phyloP scores from a whole-genome alignment of 2,888 invertebrate genomes.

The Drosophila mimica region DNA sequence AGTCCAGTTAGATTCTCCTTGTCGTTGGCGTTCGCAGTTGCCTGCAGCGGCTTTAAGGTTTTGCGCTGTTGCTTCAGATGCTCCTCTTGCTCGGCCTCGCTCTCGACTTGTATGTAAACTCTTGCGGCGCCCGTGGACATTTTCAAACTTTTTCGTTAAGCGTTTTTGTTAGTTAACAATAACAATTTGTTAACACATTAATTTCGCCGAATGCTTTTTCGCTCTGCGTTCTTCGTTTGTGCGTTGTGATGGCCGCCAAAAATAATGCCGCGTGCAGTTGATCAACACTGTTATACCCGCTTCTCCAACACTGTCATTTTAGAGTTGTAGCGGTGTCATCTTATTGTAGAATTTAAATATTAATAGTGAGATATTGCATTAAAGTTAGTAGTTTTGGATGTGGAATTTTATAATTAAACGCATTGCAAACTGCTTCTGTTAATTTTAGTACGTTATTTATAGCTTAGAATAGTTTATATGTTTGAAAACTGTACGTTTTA shows the following conservation, averaged over 20 bases:
- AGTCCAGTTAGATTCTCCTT: constrained; percentile 91
- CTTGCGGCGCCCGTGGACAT: constrained; percentile 84
- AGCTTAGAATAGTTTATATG: background rate
- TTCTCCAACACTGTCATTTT: constrained; percentile 21
- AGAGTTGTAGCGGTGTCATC: constrained; percentile 4
- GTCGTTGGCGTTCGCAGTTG: constrained; percentile 89
- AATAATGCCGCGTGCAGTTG: constrained; percentile 52
- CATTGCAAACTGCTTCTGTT: too few relatives aligned
- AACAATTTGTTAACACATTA: constrained; percentile 38
- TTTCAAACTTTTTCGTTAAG: constrained; percentile 65
- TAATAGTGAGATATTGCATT: background rate
- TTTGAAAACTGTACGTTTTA: background rate
- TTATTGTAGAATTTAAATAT: background rate
- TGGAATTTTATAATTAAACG: too few relatives aligned
- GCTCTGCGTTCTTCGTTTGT: constrained; percentile 26
- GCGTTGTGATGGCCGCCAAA: constrained; percentile 61
- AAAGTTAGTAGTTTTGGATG: background rate
- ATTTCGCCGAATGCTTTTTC: constrained; percentile 2
- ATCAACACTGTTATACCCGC: constrained; percentile 27
- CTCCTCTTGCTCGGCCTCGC: constrained; percentile 86
- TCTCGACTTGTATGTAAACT: constrained; percentile 84
- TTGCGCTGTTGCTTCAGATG: constrained; percentile 88
- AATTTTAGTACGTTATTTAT: background rate
- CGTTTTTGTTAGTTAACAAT: constrained; percentile 11
- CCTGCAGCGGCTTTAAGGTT: constrained; percentile 91